Conservation (phyloP, 2,113 vertebrate genomes). For the Pantherophis guttatus region DNA sequence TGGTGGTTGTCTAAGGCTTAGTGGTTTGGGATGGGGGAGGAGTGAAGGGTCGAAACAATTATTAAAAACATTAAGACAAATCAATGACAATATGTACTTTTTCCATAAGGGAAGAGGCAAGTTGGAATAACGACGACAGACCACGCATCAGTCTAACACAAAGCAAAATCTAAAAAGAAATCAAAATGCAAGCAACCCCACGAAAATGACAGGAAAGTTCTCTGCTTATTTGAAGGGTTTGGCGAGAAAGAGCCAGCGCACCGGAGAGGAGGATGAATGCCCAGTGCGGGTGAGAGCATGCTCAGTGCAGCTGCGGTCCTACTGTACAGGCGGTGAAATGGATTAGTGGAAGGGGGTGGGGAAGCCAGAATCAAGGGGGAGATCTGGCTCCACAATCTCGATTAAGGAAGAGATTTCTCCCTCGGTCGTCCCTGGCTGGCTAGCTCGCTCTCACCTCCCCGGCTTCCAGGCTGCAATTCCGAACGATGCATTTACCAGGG, state of each 20-base stretch:
- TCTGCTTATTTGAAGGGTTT: background rate
- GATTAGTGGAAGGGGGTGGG: slow-evolving; percentile 22
- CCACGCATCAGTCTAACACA: background rate
- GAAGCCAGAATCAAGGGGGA: slow-evolving; percentile 27
- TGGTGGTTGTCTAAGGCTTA: background rate
- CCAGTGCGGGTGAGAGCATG: slow-evolving; percentile 1
- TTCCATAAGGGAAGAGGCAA: background rate
- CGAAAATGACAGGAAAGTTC: background rate
- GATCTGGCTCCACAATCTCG: background rate
- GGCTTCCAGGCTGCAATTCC: background rate
- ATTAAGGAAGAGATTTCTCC: too few species aligned
- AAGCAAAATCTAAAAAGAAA: background rate
- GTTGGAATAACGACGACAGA: background rate
- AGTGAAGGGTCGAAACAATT: background rate
- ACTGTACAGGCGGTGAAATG: background rate
- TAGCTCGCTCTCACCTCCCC: background rate
- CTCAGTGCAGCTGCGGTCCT: slow-evolving; percentile 1
- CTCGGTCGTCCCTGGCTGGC: background rate
- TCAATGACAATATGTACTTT: background rate
- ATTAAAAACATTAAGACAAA: background rate
- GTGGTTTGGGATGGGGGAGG: background rate
- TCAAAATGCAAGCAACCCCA: background rate
- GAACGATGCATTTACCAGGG: background rate
- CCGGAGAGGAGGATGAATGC: background rate
- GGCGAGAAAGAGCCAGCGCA: background rate